Evolutionary conservation across 2,888 invertebrate species (phyloP), one percentile per base, ranked within the genome.

Genomic region (Sarcophaga carnaria): DNA sequence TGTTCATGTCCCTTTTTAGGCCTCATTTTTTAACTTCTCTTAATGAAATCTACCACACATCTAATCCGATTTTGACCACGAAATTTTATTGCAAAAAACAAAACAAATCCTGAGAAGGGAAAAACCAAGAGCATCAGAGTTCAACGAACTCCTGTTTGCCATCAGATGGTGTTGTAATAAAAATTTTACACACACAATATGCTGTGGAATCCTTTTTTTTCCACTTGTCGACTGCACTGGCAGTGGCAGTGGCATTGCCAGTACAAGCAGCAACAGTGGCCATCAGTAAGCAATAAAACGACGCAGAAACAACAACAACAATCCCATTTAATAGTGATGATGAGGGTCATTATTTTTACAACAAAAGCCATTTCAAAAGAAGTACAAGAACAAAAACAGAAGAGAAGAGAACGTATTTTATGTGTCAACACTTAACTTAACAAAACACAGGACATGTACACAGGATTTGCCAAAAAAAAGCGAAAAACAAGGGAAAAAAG

Each of bases 351-450:
- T 87, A 87, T 87, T 84, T 87, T 87, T 37, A 37, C 37, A 37
- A 37, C 37, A 37, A 37, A 37, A 37, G 37, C 37, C 37, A 37
- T 37, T 37, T 10, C 37, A 10, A 37, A 37, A 37, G 37, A 37
- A 1, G 37, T 0, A 8, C 10, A 37, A 37, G 2, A 37, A 37
- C 8, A 37, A 76, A 49, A 84, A 87, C 81, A 87, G 84, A 76
- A 82, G 71, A 69, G 71, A 75, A 82, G 84, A 14, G 84, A 84
- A 87, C 84, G 84, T 87, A 87, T 87, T 87, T 87, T 87, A 87
- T 84, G 75, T 87, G 87, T 87, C 87, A 87, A 87, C 87, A 87
- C 84, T 87, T 87, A 82, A 84, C 69, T 83, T 70, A 80, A 86
- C 86, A 86, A 86, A 86, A 86, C 71, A 85, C 77, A 77, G 67